Base-by-base conservation (phyloP, 2,888 invertebrate genomes). In the Drosophila barbarae region DNA sequence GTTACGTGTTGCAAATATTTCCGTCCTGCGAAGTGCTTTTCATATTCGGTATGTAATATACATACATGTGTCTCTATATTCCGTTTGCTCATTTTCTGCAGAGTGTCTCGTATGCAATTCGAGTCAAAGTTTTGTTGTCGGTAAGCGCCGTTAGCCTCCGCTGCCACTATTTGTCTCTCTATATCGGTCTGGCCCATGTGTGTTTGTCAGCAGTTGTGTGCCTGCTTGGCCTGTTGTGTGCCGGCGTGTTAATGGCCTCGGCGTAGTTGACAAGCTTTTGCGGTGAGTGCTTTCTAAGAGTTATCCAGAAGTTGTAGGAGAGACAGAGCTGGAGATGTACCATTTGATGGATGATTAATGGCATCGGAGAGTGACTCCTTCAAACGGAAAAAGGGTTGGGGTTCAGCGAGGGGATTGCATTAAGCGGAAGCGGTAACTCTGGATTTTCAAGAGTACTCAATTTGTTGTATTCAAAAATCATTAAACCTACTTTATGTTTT, bases 1-100 rank as follows among this genome's bases (percentile, higher is more conserved):
- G 85, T 84, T 77, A 85, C 70, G 72, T 76, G 81, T 80, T 80
- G 87, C 81, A 83, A 87, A 87, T 85, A 85, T 41, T 23, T 63
- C 63, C 60, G 57, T 70, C 68, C 63, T 67, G 44, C 21, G 51
- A 53, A 63, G 67, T 67, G 66, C 39, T 65, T 35, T 55, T 57
- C 46, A 26, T 38, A 26, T 28, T 49, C 15, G n/a, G 28, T 35
- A 32, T 21, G 10, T 38, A 32, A 18, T 18, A 18, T 18, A 18
- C 18, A 18, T 18, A n/a, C 8, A 21, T 10, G 26, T 35, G 39
- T 32, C 26, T 30, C 28, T 35, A 44, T 41, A 34, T 28, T 49
- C 52, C 41, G 28, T 53, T 47, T 39, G 38, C 39, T 54, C 38
- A 30, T 55, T 64, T 44, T 36, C 34, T 21, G 34, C 56, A 35